Conservation (phyloP, 92 coral and sea anemone genomes). For the Plumapathes pennacea region DNA sequence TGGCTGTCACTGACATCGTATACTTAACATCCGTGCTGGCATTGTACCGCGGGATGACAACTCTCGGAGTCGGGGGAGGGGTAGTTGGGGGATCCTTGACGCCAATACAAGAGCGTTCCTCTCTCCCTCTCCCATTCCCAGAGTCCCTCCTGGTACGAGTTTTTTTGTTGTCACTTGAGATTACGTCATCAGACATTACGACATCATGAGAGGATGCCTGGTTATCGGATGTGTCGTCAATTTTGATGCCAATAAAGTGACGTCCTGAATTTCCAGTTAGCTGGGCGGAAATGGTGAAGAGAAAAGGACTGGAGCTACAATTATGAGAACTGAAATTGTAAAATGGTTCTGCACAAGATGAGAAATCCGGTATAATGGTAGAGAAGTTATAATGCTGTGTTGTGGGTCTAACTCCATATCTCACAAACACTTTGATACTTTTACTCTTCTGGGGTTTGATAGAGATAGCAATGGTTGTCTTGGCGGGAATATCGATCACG, state of each 20-base stretch:
- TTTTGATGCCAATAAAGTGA: slow-evolving; percentile 72
- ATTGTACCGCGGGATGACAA: slow-evolving; percentile 18
- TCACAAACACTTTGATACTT: slow-evolving; percentile 41
- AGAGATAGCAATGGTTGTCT: slow-evolving; percentile 28
- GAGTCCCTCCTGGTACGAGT: slow-evolving; percentile 37
- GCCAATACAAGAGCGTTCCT: slow-evolving; percentile 69
- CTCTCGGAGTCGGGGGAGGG: slow-evolving; percentile 30
- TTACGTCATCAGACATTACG: not conserved
- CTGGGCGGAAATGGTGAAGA: slow-evolving; percentile 46
- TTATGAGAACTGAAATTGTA: not conserved
- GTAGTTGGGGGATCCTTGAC: slow-evolving; percentile 53
- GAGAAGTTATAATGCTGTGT: slow-evolving; percentile 31
- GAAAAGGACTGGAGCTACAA: slow-evolving; percentile 56
- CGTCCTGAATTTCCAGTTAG: slow-evolving; percentile 56
- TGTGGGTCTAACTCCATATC: slow-evolving; percentile 46
- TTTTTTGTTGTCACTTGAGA: not conserved
- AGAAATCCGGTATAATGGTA: slow-evolving; percentile 53
- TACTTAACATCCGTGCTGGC: slow-evolving; percentile 52
- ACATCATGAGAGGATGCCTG: no score
- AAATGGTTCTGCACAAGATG: slow-evolving; percentile 36
- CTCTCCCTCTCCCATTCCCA: slow-evolving; percentile 20
- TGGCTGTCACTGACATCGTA: slow-evolving; percentile 40
- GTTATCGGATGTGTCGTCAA: no score
- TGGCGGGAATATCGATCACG: slow-evolving; percentile 33
- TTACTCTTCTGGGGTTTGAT: slow-evolving; percentile 48